Evolutionary conservation across 2,888 invertebrate species (phyloP), one percentile per base, ranked within the genome.

Genomic region (Dynastes grantii): DNA sequence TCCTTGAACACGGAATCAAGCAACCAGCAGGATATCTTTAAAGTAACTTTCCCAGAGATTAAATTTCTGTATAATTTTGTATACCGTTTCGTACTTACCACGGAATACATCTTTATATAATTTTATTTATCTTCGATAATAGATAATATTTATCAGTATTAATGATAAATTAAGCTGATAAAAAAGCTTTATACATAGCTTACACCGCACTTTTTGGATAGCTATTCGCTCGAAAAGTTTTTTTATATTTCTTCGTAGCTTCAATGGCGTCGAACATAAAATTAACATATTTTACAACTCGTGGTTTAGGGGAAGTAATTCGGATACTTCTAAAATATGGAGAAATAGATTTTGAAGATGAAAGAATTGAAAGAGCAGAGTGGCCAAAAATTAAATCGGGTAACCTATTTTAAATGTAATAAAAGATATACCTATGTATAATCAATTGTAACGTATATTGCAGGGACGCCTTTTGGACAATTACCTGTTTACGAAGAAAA

Each of bases 381-480:
- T 92, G 92, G 92, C 89, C 90, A 22, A 86, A 89, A 73, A 84
- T 91, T 40, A 92, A 92, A 87, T 88, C 90, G 84, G 89, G 92
- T 92, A 88, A 87, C 90, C 45, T 45, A 37, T 49, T 63, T 27
- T 0, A 68, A 67, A 67, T 40, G 6, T 11, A 2, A 68, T 29
- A 13, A 40, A 61, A 29, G 22, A 22, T 22, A 22, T 22, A 22
- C 22, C 22, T 4, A 29, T 32, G 2, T 13, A 68, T 45, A 13
- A 37, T 13, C 40, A 63, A 55, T 79, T 68, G 8, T 11, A 29
- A 68, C 11, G 2, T 16, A 4, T 0, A 67, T n/a, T 37, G 37
- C 86, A 93, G 90, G 88, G 75, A 92, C 90, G 88, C 92, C 93
- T 61, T 92, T 91, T 85, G 92, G 93, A 0, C 91, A 92, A 85